A percentile compares a stretch with the other conserved stretches of the same genome.
Conservation (phyloP, 2,113 vertebrate species). For the Okapia johnstoni region DNA sequence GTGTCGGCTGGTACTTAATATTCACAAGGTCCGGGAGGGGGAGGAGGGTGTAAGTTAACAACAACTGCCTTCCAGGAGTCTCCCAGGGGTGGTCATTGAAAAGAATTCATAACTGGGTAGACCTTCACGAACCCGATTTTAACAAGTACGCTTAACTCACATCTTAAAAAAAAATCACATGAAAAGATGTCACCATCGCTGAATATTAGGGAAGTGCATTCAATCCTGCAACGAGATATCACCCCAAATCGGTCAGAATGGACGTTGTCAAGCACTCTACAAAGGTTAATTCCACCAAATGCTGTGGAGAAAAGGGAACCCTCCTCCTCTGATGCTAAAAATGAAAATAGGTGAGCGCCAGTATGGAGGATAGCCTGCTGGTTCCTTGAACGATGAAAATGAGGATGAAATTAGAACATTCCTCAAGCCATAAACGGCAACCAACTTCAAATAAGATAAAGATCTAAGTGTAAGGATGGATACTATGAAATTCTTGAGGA, state of each 20-base stretch:
- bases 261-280: not conserved
- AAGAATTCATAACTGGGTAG: not conserved
- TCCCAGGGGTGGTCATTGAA: not conserved
- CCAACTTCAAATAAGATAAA: not conserved
- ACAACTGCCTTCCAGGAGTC: not conserved
- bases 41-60: not conserved
- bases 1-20: not conserved
- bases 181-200: not conserved
- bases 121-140: not conserved
- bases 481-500: not conserved
- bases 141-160: not conserved
- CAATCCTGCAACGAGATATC: not conserved
- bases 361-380: not conserved
- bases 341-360: not conserved
- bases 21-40: rapidly evolving
- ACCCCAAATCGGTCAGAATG: not conserved
- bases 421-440: not conserved
- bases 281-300: not conserved
- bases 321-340: not conserved
- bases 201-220: not conserved
- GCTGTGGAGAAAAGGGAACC: not conserved
- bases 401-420: not conserved
- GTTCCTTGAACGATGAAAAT: not conserved
- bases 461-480: not conserved
- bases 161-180: not conserved